Evolutionary conservation across 2,113 vertebrate genomes (phyloP), one percentile per base, ranked within the genome.

Genomic region (Crocuta crocuta): DNA sequence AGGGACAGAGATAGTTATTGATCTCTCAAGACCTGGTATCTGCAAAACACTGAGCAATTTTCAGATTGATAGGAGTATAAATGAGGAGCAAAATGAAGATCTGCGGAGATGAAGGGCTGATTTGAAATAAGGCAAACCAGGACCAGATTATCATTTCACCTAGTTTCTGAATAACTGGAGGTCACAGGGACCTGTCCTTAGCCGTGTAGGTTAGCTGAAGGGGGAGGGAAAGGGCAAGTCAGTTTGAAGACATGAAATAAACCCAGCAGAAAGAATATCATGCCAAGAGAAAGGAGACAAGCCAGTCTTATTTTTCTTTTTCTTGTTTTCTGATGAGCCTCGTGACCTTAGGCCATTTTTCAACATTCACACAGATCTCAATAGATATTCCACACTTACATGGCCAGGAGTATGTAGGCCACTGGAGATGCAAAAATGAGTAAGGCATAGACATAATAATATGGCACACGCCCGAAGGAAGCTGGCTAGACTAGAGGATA

Each of bases 271-370:
- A 86, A 79, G 10, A 35, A 21, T 61, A 53, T 65, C 19, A 81
- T 3, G 7, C 15, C 53, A 39, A 45, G 76, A 86, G 9, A 93
- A 89, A 87, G 3, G 12, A 71, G 17, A 84, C 4, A 65, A 9
- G 0, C 9, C 4, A 6, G 1, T 10, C 63, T 61, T 81, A 21
- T 0, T 84, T 84, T 35, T 26, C 45, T 23, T 39, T 63, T 48
- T 81, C 35, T 31, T 9, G 80, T 50, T 73, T 76, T 65, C 19
- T 70, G 11, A 66, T 84, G 10, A 85, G 48, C 10, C 17, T n/a
- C 45, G 50, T 68, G 53, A 89, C 82, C 70, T 74, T 78, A 81
- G 28, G 53, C 43, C 85, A 88, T 55, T 76, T 91, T 68, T 79
- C 63, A 78, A 33, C 31, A 84, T 74, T 90, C n/a, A 74, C 21